Evolutionary conservation across 1,140 invertebrate species (phyloP).

Genomic region (Contarinia nasturtii): DNA sequence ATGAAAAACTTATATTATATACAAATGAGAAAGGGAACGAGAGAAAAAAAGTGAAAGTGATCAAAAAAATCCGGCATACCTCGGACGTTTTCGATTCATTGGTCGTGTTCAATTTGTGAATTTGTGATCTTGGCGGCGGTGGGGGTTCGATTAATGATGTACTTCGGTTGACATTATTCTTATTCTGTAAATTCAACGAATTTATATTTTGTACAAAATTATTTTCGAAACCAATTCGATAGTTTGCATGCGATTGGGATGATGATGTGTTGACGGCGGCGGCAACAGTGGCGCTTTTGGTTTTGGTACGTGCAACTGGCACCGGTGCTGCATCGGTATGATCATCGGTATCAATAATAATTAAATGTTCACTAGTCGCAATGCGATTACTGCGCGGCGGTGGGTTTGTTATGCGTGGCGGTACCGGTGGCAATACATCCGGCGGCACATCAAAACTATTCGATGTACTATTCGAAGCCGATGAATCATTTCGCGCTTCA

Average conservation of each 20-base stretch:
- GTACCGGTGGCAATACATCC: constrained; percentile 2
- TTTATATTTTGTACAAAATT: constrained; percentile 1
- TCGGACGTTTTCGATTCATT: neutral
- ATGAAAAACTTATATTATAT: no score
- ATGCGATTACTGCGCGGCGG: neutral
- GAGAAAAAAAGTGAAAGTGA: no score
- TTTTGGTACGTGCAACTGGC: neutral
- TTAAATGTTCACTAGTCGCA: neutral
- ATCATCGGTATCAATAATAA: neutral
- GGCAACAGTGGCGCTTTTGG: constrained; percentile 11
- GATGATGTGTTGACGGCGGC: constrained; percentile 8
- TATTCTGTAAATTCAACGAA: neutral
- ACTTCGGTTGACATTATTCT: neutral
- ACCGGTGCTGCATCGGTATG: neutral
- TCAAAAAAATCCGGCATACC: no score
- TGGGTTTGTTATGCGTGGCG: constrained; percentile 1
- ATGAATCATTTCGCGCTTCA: neutral
- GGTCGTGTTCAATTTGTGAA: neutral
- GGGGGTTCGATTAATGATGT: neutral
- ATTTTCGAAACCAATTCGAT: constrained; percentile 3
- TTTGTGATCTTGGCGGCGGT: neutral
- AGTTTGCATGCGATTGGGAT: constrained; percentile 2
- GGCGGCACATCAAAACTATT: neutral
- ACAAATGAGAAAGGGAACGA: no score
- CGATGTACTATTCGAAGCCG: neutral